Conservation (phyloP, 2,113 vertebrate species). For the Ictalurus furcatus region DNA sequence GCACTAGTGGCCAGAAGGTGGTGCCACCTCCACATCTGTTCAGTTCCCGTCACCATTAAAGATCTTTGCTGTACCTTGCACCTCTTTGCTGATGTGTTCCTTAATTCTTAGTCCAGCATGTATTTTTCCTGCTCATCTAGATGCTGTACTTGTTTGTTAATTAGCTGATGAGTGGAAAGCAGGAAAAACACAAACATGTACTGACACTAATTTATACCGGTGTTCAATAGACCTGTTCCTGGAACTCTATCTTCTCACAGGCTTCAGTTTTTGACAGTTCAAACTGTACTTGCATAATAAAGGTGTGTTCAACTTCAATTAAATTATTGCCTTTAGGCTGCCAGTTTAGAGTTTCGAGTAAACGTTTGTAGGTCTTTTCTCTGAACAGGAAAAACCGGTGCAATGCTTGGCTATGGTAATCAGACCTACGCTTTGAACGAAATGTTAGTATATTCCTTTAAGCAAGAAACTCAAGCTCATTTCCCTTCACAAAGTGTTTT, state of each 20-base stretch:
- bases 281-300: not conserved
- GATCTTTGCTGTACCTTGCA: not conserved
- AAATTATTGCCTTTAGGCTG: not conserved
- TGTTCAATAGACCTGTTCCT: not conserved
- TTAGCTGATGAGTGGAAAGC: not conserved
- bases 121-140: not conserved
- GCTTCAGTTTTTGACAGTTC: not conserved
- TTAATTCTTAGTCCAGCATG: not conserved
- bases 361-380: not conserved
- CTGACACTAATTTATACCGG: not conserved
- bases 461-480: not conserved
- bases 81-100: not conserved
- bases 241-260: not conserved
- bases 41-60: not conserved
- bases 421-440: too few species aligned
- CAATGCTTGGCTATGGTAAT: not conserved
- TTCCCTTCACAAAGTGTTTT: conserved; percentile 45
- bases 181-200: not conserved
- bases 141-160: not conserved
- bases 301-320: not conserved
- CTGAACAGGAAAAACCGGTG: not conserved
- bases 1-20: conserved; percentile 20
- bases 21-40: conserved; percentile 8
- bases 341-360: not conserved
- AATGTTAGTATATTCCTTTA: not conserved